Evolutionary conservation across 2,888 invertebrate genomes (phyloP).

Genomic region (Oxytorus armatus): DNA sequence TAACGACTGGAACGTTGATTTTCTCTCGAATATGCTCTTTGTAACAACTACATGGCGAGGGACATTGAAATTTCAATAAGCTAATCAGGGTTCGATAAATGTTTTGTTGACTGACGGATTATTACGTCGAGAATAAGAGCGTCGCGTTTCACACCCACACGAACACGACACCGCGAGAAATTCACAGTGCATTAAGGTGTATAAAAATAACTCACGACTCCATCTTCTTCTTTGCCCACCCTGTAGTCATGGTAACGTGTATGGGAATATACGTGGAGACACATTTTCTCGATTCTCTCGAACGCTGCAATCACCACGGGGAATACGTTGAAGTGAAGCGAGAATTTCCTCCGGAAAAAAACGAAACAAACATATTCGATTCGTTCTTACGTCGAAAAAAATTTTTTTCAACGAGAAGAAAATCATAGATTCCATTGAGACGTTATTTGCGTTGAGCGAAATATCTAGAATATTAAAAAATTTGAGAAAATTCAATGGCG

Average conservation of each 20-base stretch:
- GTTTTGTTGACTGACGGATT: slow-evolving; percentile 30
- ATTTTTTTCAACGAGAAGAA: neutral
- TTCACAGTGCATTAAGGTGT: slow-evolving; percentile 40
- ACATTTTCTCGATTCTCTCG: slow-evolving; percentile 76
- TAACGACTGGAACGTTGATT: neutral
- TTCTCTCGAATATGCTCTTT: slow-evolving; percentile 13
- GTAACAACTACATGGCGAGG: neutral
- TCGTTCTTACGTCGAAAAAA: neutral
- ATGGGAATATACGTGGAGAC: slow-evolving; percentile 68
- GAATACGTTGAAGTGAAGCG: slow-evolving; percentile 50
- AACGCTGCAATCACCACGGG: slow-evolving; percentile 65
- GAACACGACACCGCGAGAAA: slow-evolving; percentile 25
- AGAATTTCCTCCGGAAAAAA: neutral
- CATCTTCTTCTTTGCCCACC: slow-evolving; percentile 23
- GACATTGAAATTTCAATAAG: slow-evolving; percentile 3
- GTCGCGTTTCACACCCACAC: neutral
- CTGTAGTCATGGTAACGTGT: slow-evolving; percentile 77
- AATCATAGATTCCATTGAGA: neutral
- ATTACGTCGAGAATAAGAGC: neutral
- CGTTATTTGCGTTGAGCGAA: neutral
- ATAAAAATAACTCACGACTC: slow-evolving; percentile 44
- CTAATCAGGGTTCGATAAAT: neutral
- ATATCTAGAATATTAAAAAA: neutral
- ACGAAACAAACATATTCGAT: neutral
- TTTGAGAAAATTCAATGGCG: no score